A percentile compares a stretch with the other conserved stretches of the same genome.
phyloP scores from a whole-genome alignment of 2,888 invertebrate genomes.

The Slavum lentiscoides region DNA sequence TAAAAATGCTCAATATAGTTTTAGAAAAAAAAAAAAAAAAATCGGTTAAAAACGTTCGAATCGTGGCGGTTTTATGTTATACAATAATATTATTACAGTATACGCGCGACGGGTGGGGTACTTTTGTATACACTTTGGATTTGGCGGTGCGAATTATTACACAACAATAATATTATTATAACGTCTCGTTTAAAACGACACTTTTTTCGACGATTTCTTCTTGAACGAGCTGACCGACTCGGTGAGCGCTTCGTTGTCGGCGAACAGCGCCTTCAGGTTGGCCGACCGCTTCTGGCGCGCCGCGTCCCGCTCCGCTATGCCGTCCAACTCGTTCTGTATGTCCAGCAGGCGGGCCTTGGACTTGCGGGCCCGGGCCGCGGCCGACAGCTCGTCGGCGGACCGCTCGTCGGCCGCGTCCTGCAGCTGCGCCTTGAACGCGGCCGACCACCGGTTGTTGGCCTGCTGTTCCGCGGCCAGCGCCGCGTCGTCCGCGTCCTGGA shows the following conservation, averaged over 20 bases:
- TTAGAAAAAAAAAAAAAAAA: neutral
- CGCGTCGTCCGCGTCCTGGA: conserved; percentile 53
- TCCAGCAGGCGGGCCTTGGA: conserved; percentile 72
- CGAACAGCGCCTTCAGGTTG: conserved; percentile 71
- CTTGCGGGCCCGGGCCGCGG: conserved; percentile 69
- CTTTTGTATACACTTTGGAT: no score
- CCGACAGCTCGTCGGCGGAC: conserved; percentile 63
- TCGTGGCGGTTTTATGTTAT: neutral
- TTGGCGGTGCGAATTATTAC: no score
- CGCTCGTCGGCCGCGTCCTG: conserved; percentile 76
- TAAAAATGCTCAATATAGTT: no score
- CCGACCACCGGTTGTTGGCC: conserved; percentile 69
- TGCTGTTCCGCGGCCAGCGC: conserved; percentile 58
- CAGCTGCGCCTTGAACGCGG: conserved; percentile 69
- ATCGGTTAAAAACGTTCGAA: neutral
- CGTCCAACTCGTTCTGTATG: conserved; percentile 76
- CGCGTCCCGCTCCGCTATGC: conserved; percentile 70
- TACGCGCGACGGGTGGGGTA: neutral
- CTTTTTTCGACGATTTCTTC: conserved; percentile 51
- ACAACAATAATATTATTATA: neutral
- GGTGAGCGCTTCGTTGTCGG: conserved; percentile 61
- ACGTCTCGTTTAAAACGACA: conserved; percentile 36
- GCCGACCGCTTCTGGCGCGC: conserved; percentile 74
- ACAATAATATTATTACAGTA: no score
- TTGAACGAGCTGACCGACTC: conserved; percentile 45